phyloP scores from a whole-genome alignment of 2,797 vertebrate species.

The Paguma larvata region DNA sequence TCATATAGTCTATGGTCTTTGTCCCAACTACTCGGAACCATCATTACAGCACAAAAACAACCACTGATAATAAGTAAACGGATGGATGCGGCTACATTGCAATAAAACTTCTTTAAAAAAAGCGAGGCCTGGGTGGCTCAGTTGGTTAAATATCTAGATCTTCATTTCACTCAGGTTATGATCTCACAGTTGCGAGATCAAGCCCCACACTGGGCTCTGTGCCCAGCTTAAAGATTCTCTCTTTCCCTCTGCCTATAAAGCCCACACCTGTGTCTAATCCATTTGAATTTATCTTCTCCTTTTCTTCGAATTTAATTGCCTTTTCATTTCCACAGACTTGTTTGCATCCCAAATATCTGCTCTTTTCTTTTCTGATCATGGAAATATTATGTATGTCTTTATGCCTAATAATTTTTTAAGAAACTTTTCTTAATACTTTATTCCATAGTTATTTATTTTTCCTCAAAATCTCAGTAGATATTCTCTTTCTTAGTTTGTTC shows the following conservation, averaged over 20 bases:
- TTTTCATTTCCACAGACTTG: background rate
- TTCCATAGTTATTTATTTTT: background rate
- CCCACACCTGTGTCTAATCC: background rate
- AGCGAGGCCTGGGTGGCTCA: too few species aligned
- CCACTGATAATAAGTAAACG: background rate
- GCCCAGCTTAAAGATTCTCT: too few species aligned
- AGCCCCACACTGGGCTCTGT: too few species aligned
- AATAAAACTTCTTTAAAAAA: background rate
- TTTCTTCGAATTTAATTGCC: background rate
- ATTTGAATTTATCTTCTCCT: background rate
- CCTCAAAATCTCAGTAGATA: background rate
- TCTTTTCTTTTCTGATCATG: background rate
- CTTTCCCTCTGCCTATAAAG: too few species aligned
- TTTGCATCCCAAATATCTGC: background rate
- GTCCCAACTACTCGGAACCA: background rate
- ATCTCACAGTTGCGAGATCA: too few species aligned
- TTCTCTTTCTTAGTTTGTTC: background rate
- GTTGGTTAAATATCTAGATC: too few species aligned
- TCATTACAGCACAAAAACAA: background rate
- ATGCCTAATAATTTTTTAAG: background rate
- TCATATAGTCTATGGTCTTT: background rate
- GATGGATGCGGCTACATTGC: background rate
- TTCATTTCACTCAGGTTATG: too few species aligned
- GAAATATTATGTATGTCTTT: background rate
- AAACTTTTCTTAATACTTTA: background rate